phyloP scores from a whole-genome alignment of 2,797 vertebrate species.

The Buphagus erythrorhynchus region DNA sequence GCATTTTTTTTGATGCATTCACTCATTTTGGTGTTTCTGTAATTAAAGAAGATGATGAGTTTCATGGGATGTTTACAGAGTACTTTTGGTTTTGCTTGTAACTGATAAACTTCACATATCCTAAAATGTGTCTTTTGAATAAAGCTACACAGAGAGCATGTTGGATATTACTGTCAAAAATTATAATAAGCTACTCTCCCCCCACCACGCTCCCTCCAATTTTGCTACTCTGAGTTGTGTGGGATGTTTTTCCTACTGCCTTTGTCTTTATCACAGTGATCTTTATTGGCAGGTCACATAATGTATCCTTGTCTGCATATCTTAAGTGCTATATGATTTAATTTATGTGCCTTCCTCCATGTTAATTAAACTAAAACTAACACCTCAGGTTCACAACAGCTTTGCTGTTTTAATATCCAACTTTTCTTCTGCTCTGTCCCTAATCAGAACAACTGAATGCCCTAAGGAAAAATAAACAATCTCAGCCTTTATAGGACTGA shows the following conservation, averaged over 20 bases:
- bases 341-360: neutral
- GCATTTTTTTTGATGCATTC: neutral
- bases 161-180: neutral
- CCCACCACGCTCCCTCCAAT: rapidly evolving
- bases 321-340: neutral
- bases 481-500: neutral
- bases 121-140: neutral
- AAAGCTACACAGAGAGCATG: neutral
- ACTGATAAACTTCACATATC: neutral
- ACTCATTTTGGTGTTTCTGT: neutral
- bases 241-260: neutral
- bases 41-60: neutral
- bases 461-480: conserved; percentile 36
- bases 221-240: neutral
- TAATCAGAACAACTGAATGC: conserved; percentile 12
- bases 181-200: neutral
- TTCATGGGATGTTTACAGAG: neutral
- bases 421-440: neutral
- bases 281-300: neutral
- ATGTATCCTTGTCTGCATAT: neutral
- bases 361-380: conserved; percentile 45
- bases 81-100: neutral
- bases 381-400: neutral
- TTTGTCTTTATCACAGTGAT: neutral
- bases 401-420: conserved; percentile 3